Evolutionary conservation across 1,140 invertebrate species (phyloP).

Genomic region (roundworm (Caenorhabditis elegans)): DNA sequence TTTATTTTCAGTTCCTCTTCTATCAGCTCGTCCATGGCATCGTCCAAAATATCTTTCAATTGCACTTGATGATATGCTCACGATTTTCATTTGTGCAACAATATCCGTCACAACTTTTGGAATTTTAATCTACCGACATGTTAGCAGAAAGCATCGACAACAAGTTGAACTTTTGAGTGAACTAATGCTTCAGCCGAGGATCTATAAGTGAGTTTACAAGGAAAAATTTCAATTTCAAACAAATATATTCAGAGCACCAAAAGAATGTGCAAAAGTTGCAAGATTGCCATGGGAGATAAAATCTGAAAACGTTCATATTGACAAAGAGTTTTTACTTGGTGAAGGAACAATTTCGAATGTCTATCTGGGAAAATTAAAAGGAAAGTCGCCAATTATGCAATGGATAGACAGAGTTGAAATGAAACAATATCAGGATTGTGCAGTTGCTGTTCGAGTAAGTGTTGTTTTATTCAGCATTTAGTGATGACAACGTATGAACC

Average conservation of each 20-base stretch:
- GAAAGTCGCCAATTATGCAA: constrained; percentile 49
- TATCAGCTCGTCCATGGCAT: neutral
- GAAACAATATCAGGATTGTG: constrained; percentile 53
- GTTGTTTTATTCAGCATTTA: no score
- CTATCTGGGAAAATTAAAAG: constrained; percentile 51
- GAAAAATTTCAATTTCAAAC: no score
- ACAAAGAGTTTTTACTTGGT: constrained; percentile 47
- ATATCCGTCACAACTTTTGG: constrained; percentile 7
- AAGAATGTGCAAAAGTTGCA: constrained; percentile 36
- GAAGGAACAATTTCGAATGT: constrained; percentile 49
- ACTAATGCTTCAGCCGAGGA: constrained; percentile 36
- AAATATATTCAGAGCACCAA: constrained; percentile 43
- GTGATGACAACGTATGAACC: no score
- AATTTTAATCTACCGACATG: constrained; percentile 3
- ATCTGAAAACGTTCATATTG: constrained; percentile 45
- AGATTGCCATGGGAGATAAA: constrained; percentile 51
- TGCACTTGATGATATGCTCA: constrained; percentile 39
- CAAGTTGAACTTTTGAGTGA: constrained; percentile 32
- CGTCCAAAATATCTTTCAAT: constrained; percentile 38
- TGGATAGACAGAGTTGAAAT: constrained; percentile 51
- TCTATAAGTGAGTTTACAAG: neutral
- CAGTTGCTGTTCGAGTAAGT: constrained; percentile 47
- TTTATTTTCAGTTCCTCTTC: neutral
- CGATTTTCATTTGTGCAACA: constrained; percentile 35
- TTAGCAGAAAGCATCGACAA: constrained; percentile 20